A percentile compares a stretch with the other conserved stretches of the same genome.
Conservation (phyloP, 2,888 invertebrate species). For the Pollenia amentaria region DNA sequence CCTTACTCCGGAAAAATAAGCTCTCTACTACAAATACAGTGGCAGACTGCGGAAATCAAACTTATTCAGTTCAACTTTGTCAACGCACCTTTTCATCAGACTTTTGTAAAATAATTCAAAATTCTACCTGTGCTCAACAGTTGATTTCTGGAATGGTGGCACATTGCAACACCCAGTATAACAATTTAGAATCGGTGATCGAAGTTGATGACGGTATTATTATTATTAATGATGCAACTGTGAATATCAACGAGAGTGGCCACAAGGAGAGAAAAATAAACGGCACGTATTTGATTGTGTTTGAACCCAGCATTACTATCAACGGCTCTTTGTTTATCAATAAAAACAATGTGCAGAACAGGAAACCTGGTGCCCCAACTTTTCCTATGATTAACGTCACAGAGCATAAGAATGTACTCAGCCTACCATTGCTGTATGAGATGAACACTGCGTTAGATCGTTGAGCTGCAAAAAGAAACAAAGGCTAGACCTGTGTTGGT, state of each 20-base stretch:
- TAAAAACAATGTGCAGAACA: slow-evolving; percentile 25
- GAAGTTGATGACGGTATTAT: slow-evolving; percentile 29
- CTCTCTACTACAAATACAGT: no score
- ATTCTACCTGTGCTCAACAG: no score
- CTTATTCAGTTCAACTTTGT: slow-evolving; percentile 46
- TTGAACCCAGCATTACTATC: not conserved
- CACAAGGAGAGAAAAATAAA: not conserved
- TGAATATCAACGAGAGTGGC: not conserved
- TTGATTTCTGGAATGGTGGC: no score
- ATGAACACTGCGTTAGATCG: slow-evolving; percentile 56
- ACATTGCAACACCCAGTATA: no score
- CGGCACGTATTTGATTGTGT: not conserved
- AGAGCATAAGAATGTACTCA: slow-evolving; percentile 21
- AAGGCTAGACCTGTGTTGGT: not conserved
- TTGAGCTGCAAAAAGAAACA: no score
- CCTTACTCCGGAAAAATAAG: no score
- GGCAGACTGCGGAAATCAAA: slow-evolving; percentile 48
- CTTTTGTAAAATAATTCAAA: no score
- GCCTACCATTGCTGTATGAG: slow-evolving; percentile 40
- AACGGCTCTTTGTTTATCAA: slow-evolving; percentile 21
- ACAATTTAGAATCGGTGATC: no score
- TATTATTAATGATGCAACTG: slow-evolving; percentile 6
- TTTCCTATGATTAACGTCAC: slow-evolving; percentile 29
- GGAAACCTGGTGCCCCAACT: slow-evolving; percentile 41
- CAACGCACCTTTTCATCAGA: slow-evolving; percentile 25